Percentiles rank a stretch among this genome's conserved stretches.
These are phyloP conservation scores for Blastobasis lacticolella DNA, from an alignment of 2,888 invertebrate species.

Conservation along the genomic window DNA sequence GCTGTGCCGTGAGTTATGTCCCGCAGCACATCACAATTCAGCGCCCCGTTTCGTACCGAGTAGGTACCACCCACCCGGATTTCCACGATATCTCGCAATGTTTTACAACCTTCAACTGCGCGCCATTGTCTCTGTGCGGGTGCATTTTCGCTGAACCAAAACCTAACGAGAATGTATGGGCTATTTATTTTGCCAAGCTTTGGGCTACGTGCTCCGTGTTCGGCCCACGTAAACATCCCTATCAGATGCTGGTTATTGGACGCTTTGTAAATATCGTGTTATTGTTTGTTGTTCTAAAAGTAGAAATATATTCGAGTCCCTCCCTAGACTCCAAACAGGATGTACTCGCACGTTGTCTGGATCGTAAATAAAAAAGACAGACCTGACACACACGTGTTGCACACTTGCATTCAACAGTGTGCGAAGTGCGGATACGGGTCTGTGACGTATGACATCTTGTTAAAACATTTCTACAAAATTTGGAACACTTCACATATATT, in stretches of 20 bases:
- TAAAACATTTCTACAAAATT: too few relatives aligned
- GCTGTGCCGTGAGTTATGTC: constrained; percentile 35
- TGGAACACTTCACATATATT: too few relatives aligned
- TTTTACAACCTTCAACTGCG: constrained; percentile 10
- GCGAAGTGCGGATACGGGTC: too few relatives aligned
- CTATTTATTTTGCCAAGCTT: constrained; percentile 44
- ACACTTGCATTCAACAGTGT: constrained; percentile 18
- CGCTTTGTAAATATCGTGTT: constrained; percentile 36
- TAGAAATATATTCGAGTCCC: constrained; percentile 10
- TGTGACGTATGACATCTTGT: too few relatives aligned
- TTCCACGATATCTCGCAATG: neutral
- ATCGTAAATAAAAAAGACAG: constrained; percentile 5
- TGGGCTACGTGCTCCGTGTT: constrained; percentile 35
- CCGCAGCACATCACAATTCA: constrained; percentile 17
- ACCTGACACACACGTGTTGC: constrained; percentile 19
- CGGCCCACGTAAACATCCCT: constrained; percentile 38
- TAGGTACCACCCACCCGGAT: constrained; percentile 10
- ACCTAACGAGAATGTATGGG: constrained; percentile 46
- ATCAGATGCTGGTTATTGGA: constrained; percentile 25
- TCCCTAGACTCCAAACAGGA: constrained; percentile 18
- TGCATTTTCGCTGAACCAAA: constrained; percentile 33
- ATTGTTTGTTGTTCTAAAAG: constrained; percentile 16
- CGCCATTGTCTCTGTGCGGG: constrained; percentile 18
- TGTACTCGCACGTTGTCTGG: constrained; percentile 4
- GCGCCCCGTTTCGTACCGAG: constrained; percentile 14